Base-by-base conservation (phyloP, 2,888 invertebrate species). In the Caenorhabditis imperialis region DNA sequence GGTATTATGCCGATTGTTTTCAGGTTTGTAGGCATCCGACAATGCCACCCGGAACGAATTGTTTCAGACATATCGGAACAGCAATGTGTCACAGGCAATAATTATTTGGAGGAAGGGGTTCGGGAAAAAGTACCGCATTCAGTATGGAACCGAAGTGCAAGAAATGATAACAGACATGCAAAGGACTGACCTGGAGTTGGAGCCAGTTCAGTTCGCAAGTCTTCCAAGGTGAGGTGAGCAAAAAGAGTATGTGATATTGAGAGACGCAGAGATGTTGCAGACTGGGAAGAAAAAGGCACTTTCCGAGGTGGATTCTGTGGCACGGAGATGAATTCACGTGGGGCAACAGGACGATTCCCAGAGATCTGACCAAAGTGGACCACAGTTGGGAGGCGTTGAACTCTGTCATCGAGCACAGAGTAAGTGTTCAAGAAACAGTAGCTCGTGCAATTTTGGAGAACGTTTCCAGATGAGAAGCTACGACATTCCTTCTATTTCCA, bases 61-160 rank as follows among this genome's bases (percentile, higher is more conserved):
- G 2, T 55, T 60, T 33, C 23, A 77, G 77, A 67, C 67, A 6
- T 78, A 67, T 58, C 67, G 55, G 40, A 63, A 51, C 40, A 50
- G 61, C 20, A 69, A 67, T 20, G 48, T 51, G 3, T 53, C 45
- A 8, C 47, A 58, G 25, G 81, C 79, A 27, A 58, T 82, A 6
- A 74, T 74, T n/a, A 78, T 82, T 37, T 82, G 82, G 82, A 75
- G 81, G 18, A 82, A 82, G 45, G 81, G 81, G 14, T 82, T 79
- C 42, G 82, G 81, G 35, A 75, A 74, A 20, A 74, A 75, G 33
- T 75, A 74, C 23, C 69, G 70, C 14, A 45, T 80, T 12, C 75
- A 75, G 45, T 67, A 60, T 35, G 77, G 79, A 3, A 60, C 55
- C 7, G 53, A 74, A 40, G 47, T 80, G 0, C 37, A 67, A 1